Base-by-base conservation (phyloP, 1,140 invertebrate species). In the Drosophila funebris region DNA sequence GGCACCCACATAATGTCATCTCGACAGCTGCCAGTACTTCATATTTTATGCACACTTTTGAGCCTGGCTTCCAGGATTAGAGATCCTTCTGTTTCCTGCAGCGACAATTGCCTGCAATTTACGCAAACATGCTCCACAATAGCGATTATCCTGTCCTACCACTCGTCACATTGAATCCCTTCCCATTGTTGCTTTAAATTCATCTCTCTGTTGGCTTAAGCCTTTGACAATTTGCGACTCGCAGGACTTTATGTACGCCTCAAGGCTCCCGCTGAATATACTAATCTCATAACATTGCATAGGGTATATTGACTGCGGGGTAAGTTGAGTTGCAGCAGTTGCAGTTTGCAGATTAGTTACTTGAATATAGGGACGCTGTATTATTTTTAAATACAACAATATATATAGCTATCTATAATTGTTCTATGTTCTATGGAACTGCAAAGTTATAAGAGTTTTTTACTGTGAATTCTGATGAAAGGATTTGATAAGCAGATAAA, bases 101-200 rank as follows among this genome's bases (percentile, higher is more conserved):
- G 24, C 50, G 78, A 68, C 77, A 70, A 58, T 76, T 63, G 73
- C 71, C 53, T 57, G 31, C 64, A 41, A 58, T 76, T 72, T 74
- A 68, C 44, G 62, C 62, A 81, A 80, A 53, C 48, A 63, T 37
- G 41, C 18, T 11, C 37, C 31, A 81, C 78, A 81, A 81, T 78
- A 27, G 58, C 53, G 69, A 69, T 82, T 73, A 82, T 73, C 63
- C 69, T 62, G 39, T 9, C 48, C 14, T 11, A 5, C 33, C 18
- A 53, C 20, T 53, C 54, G 44, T 73, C 68, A 63, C 33, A 57
- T 43, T 24, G 33, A 63, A 73, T 63, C 73, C 73, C 33, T 57
- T 36, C 33, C 20, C 5, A 73, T 82, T 82, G 78, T 78, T 73
- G 13, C 36, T n/a, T n/a, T n/a, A n/a, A n/a, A n/a, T n/a, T n/a